A percentile compares a stretch with the other conserved stretches of the same genome.
Conservation (phyloP, 2,113 vertebrate genomes). For the Chionis minor region DNA sequence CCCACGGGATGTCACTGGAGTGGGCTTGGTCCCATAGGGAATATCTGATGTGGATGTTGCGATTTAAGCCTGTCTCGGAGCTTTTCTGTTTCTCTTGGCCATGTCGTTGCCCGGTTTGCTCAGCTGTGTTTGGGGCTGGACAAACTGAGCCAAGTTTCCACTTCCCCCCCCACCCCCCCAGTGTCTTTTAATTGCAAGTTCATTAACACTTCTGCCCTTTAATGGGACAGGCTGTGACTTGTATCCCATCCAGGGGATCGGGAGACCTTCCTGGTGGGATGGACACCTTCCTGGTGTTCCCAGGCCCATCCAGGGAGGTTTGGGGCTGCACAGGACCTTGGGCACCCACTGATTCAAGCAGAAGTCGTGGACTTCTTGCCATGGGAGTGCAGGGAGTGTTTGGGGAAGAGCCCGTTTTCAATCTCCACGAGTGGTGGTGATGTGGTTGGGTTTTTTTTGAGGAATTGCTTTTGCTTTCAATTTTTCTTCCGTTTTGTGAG, state of each 20-base stretch:
- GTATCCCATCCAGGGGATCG: not conserved
- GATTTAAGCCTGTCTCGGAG: not conserved
- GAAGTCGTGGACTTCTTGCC: not conserved
- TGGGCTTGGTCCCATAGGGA: not conserved
- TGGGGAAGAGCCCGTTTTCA: not conserved
- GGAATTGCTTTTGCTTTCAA: not conserved
- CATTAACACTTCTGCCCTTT: not conserved
- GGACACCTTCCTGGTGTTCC: not conserved
- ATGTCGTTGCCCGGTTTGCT: not conserved
- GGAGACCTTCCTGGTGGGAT: not conserved
- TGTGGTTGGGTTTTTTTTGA: not conserved
- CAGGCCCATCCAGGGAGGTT: not conserved
- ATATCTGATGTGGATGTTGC: not conserved
- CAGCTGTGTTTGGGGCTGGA: not conserved
- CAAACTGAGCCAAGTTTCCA: not conserved
- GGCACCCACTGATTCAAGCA: not conserved
- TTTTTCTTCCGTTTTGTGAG: not conserved
- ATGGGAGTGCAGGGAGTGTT: not conserved
- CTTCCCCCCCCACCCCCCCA: rapidly evolving
- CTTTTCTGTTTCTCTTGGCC: not conserved
- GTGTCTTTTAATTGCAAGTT: not conserved
- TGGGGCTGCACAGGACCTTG: not conserved
- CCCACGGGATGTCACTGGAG: not conserved
- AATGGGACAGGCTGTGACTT: not conserved
- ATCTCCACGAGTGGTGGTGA: not conserved